Evolutionary conservation across 2,113 vertebrate genomes (phyloP).

Genomic region (Prunella fulvescens): DNA sequence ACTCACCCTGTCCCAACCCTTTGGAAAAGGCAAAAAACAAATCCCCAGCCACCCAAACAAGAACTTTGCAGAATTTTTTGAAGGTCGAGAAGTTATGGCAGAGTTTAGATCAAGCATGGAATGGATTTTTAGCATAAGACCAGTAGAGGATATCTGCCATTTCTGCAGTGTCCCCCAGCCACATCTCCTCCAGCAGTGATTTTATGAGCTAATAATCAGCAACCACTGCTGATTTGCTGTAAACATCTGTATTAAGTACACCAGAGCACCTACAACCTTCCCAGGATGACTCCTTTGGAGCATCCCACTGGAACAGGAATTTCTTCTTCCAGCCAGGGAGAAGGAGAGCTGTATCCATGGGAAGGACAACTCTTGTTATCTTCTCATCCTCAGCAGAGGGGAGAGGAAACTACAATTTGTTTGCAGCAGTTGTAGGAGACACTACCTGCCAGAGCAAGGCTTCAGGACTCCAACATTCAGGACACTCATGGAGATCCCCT

Average conservation of each 20-base stretch:
- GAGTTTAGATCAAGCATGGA: not conserved
- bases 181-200: not conserved
- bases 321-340: not conserved
- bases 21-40: not conserved
- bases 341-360: not conserved
- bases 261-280: not conserved
- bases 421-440: not conserved
- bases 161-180: not conserved
- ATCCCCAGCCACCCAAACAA: not conserved
- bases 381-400: not conserved
- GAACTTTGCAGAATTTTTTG: not conserved
- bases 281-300: not conserved
- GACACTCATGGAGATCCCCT: not conserved
- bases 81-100: not conserved
- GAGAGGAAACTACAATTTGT: not conserved
- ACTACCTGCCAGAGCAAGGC: not conserved
- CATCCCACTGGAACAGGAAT: not conserved
- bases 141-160: not conserved
- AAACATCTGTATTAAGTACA: not conserved
- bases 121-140: not conserved
- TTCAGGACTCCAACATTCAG: not conserved
- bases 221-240: not conserved
- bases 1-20: not conserved
- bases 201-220: not conserved
- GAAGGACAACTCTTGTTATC: not conserved